A percentile compares a stretch with the other conserved stretches of the same genome.
phyloP scores from a whole-genome alignment of 2,888 invertebrate species.

The Therioaphis trifolii region DNA sequence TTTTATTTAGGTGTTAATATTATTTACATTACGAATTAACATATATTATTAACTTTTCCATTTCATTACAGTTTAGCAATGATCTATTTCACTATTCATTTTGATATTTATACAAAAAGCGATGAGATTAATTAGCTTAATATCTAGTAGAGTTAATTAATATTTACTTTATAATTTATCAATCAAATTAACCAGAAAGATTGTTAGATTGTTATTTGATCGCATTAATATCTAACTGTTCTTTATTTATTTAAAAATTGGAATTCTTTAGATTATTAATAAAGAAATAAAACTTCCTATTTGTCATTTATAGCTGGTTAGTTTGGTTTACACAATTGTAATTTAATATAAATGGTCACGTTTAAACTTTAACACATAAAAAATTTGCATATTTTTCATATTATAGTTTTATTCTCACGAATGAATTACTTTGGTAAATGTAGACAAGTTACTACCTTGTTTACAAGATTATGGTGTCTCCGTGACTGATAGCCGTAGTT shows the following conservation, averaged over 20 bases:
- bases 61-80: too few species aligned
- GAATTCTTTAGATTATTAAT: neutral
- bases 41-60: too few species aligned
- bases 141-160: neutral
- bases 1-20: too few species aligned
- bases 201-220: neutral
- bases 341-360: neutral
- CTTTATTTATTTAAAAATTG: neutral
- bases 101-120: neutral
- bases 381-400: slow-evolving; percentile 39
- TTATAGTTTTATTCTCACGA: slow-evolving; percentile 31
- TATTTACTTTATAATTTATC: neutral
- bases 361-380: neutral
- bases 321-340: neutral
- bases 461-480: slow-evolving; percentile 46
- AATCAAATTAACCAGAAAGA: neutral
- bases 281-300: neutral
- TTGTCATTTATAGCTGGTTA: too few species aligned
- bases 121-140: neutral
- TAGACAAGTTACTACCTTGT: slow-evolving; percentile 54
- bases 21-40: too few species aligned
- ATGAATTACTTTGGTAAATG: slow-evolving; percentile 3
- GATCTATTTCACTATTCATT: neutral
- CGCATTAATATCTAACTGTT: neutral
- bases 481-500: slow-evolving; percentile 56